A percentile compares a stretch with the other conserved stretches of the same genome.
These are phyloP conservation scores for Cataglyphis albicans DNA, from an alignment of 2,888 invertebrate species.

Conservation along the genomic window DNA sequence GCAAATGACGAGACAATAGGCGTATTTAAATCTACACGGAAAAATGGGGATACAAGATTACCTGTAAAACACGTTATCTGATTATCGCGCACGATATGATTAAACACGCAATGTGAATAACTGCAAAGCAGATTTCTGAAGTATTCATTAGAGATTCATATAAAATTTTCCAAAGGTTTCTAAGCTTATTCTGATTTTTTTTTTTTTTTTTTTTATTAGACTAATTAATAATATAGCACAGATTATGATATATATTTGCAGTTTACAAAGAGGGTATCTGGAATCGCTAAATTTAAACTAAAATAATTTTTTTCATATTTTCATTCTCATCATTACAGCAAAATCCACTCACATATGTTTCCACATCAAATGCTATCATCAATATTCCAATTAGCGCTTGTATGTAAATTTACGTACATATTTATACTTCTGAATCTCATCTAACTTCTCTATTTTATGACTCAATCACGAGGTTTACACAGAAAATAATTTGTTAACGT, in stretches of 20 bases:
- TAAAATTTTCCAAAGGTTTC: not conserved
- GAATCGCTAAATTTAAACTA: not conserved
- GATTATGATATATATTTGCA: not conserved
- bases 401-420: not conserved
- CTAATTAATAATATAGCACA: not conserved
- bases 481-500: slow-evolving; percentile 1
- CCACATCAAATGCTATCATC: not conserved
- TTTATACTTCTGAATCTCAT: not conserved
- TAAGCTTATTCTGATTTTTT: not conserved
- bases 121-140: slow-evolving; percentile 78
- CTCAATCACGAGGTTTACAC: not conserved
- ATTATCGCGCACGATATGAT: slow-evolving; percentile 61
- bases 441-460: slow-evolving; percentile 9
- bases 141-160: slow-evolving; percentile 75
- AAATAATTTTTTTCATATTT: not conserved
- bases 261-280: not conserved
- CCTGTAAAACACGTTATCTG: slow-evolving; percentile 75
- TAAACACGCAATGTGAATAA: slow-evolving; percentile 73
- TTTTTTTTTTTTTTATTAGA: not conserved
- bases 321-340: not conserved
- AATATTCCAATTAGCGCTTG: not conserved
- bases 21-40: slow-evolving; percentile 7
- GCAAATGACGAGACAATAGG: not conserved
- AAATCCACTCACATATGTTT: not conserved
- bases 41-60: slow-evolving; percentile 9